Base-by-base conservation (phyloP, 2,888 invertebrate species). In the Esperia sulphurella region DNA sequence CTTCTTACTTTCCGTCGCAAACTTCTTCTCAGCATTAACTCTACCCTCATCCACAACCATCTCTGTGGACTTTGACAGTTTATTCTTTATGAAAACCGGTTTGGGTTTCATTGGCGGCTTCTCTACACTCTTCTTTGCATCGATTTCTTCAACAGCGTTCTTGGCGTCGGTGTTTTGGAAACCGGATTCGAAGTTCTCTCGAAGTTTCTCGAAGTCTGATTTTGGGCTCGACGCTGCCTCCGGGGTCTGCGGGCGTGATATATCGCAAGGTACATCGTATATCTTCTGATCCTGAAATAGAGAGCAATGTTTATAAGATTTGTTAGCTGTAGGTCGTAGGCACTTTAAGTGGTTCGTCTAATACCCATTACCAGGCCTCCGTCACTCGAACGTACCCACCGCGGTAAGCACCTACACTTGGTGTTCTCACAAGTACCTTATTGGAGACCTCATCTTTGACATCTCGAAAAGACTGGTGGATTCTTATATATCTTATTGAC, bases 261-360 rank as follows among this genome's bases (percentile, higher is more conserved):
- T 39, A 13, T 79, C 79, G 53, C 69, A 78, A 0, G 87, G 87
- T 0, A 77, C 69, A 55, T 88, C 88, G 75, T 89, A 89, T 47
- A 88, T 80, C 46, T 72, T 75, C 39, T 69, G 58, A 29, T 82
- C 78, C 87, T 89, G 80, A 0, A 78, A 83, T 14, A 50, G 40
- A 52, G 50, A 37, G 45, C 10, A 10, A n/a, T n/a, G n/a, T n/a
- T n/a, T n/a, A n/a, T n/a, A n/a, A n/a, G n/a, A n/a, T n/a, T n/a
- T n/a, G n/a, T n/a, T n/a, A n/a, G n/a, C n/a, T n/a, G n/a, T n/a
- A n/a, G n/a, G n/a, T n/a, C n/a, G n/a, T n/a, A n/a, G n/a, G n/a
- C n/a, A n/a, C n/a, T n/a, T n/a, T n/a, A n/a, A n/a, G n/a, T n/a
- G n/a, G n/a, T n/a, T n/a, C n/a, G n/a, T n/a, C n/a, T n/a, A n/a